A percentile compares a stretch with the other conserved stretches of the same genome.
These are phyloP conservation scores for cattle (Bos taurus) DNA, from an alignment of 2,113 vertebrate species.

Conservation along the genomic window DNA sequence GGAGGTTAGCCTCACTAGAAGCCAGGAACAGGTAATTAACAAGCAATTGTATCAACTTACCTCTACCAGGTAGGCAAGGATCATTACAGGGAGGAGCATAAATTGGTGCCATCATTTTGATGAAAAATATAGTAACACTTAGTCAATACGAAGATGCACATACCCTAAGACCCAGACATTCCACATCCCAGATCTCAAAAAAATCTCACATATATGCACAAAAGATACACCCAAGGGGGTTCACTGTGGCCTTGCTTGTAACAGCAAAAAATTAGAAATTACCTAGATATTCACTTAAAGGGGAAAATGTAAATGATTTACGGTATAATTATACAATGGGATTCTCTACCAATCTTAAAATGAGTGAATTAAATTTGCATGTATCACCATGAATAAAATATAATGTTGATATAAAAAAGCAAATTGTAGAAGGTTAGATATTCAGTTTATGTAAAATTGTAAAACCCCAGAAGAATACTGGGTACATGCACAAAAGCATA, in stretches of 20 bases:
- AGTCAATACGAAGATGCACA: not conserved
- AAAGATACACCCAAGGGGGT: rapidly evolving
- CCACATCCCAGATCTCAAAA: not conserved
- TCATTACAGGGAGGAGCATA: not conserved
- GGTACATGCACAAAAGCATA: not conserved
- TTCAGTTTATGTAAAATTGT: slow-evolving; percentile 5
- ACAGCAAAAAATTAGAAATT: not conserved
- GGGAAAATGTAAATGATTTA: slow-evolving; percentile 33
- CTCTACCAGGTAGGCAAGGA: too few species aligned
- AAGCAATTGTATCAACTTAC: not conserved
- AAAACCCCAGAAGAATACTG: not conserved
- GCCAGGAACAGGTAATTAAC: not conserved
- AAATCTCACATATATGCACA: not conserved
- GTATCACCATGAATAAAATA: slow-evolving; percentile 50
- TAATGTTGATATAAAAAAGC: slow-evolving; percentile 39
- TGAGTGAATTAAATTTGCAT: slow-evolving; percentile 53
- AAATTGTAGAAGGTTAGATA: slow-evolving; percentile 23
- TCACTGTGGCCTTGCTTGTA: not conserved
- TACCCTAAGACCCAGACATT: not conserved
- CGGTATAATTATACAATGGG: not conserved
- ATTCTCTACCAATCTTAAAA: slow-evolving; percentile 40
- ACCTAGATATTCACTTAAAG: not conserved
- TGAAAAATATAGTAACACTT: not conserved
- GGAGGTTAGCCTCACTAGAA: not conserved
- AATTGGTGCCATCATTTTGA: not conserved